phyloP scores from a whole-genome alignment of 35 echinoderm and acorn worm genomes.

The Ophiothrix spiculata region DNA sequence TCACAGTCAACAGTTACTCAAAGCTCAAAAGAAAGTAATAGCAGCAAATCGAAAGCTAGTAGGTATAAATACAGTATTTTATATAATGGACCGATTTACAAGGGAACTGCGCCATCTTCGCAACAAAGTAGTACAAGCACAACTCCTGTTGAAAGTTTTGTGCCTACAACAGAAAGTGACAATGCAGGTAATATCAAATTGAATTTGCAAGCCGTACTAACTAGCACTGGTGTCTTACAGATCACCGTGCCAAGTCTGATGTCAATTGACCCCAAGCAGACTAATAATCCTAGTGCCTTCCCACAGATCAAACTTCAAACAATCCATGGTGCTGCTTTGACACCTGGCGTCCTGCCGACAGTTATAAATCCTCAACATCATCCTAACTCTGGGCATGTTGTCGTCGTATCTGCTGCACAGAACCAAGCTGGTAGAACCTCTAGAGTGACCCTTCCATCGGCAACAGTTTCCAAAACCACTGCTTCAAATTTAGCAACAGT shows the following conservation, averaged over 20 bases:
- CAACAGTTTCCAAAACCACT: too few species aligned
- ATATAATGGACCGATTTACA: conserved; percentile 41
- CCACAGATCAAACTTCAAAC: not conserved
- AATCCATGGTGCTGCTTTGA: not conserved
- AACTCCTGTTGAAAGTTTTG: not conserved
- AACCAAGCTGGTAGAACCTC: too few species aligned
- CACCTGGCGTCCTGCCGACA: not conserved
- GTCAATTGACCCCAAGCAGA: not conserved
- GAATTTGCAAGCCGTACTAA: conserved; percentile 18
- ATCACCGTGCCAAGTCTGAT: conserved; percentile 30
- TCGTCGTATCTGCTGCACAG: not conserved
- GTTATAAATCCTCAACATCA: not conserved
- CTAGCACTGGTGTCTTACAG: conserved; percentile 25
- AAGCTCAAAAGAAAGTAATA: conserved; percentile 1
- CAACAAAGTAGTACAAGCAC: not conserved
- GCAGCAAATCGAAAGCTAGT: conserved; percentile 76
- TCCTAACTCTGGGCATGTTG: not conserved
- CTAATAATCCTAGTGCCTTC: not conserved
- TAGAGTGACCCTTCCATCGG: too few species aligned
- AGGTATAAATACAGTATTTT: conserved; percentile 97
- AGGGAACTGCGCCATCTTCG: not conserved
- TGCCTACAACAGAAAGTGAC: conserved; percentile 4
- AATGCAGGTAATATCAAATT: conserved; percentile 11
- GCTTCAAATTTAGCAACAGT: too few species aligned
- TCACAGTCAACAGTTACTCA: not conserved